A percentile compares a stretch with the other conserved stretches of the same genome.
Evolutionary conservation across 2,113 vertebrate genomes (phyloP).

Genomic region (Irena cyanogastra): DNA sequence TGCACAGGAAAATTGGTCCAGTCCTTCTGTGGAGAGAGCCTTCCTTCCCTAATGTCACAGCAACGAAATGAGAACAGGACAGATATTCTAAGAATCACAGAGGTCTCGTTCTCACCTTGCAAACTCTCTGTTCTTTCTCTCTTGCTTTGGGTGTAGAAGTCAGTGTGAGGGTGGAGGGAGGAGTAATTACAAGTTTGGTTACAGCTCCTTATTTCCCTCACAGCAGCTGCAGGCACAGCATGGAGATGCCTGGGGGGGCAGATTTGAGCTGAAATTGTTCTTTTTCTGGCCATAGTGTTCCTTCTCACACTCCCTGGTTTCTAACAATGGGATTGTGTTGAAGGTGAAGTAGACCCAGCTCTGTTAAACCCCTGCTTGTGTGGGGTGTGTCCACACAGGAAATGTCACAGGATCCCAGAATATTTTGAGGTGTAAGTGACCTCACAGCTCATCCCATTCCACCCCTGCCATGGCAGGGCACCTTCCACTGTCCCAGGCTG

Average conservation of each 20-base stretch:
- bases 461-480: not conserved
- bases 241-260: not conserved
- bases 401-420: not conserved
- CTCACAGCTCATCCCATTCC: not conserved
- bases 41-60: not conserved
- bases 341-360: not conserved
- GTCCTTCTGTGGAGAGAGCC: not conserved
- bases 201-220: not conserved
- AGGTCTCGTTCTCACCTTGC: not conserved
- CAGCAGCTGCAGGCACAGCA: not conserved
- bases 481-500: not conserved
- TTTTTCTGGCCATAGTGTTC: not conserved
- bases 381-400: not conserved
- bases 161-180: not conserved
- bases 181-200: not conserved
- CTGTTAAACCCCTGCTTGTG: not conserved
- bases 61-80: not conserved
- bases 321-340: not conserved
- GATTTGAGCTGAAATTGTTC: not conserved
- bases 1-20: not conserved
- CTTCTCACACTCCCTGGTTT: not conserved
- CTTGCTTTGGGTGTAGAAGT: not conserved
- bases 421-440: not conserved
- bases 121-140: not conserved
- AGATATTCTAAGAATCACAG: not conserved